Conservation (phyloP, 2,113 vertebrate species). For the Muscicapa adusta region DNA sequence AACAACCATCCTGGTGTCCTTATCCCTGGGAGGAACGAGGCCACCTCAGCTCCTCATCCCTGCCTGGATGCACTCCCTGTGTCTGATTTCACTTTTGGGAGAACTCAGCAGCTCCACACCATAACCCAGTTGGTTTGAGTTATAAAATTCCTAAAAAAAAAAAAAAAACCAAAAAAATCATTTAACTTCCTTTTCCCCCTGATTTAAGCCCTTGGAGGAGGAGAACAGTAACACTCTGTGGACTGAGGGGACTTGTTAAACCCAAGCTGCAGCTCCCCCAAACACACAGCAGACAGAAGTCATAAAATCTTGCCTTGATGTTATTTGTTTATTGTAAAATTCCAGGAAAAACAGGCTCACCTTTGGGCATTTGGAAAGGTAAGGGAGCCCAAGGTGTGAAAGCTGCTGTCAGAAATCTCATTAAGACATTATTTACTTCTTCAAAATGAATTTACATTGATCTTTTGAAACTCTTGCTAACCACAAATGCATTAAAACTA, state of each 20-base stretch:
- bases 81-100: background rate
- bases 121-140: background rate
- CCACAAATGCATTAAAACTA: constrained; percentile 85
- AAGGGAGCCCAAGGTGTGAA: constrained; percentile 71
- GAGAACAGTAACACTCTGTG: constrained; percentile 51
- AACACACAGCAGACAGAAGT: constrained; percentile 62
- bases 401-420: constrained; percentile 73
- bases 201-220: background rate
- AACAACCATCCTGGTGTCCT: background rate
- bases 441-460: constrained; percentile 82
- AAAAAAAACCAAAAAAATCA: background rate
- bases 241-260: constrained; percentile 22
- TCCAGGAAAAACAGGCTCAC: constrained; percentile 49
- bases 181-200: background rate
- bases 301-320: constrained; percentile 64
- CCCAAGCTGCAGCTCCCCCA: constrained; percentile 13
- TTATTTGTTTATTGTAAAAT: constrained; percentile 50
- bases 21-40: too few relatives aligned
- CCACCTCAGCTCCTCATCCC: background rate
- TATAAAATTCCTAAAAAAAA: background rate
- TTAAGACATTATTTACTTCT: constrained; percentile 77
- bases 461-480: constrained; percentile 78
- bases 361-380: constrained; percentile 60
- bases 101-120: background rate
- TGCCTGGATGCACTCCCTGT: background rate